Conservation (phyloP, 2,888 invertebrate genomes). For the Eupeodes luniger region DNA sequence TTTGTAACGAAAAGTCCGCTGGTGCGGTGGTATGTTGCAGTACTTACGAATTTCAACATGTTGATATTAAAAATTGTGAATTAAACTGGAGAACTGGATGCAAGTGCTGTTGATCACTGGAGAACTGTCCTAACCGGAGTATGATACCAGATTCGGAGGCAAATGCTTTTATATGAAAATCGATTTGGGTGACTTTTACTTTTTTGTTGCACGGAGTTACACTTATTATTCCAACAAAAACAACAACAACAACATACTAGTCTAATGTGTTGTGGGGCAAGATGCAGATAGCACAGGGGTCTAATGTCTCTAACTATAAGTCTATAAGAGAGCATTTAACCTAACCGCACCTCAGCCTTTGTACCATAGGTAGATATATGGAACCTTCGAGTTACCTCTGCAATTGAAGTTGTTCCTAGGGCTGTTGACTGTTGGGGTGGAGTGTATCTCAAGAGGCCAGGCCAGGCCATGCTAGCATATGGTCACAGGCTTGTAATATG, state of each 20-base stretch:
- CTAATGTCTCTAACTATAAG: conserved; percentile 4
- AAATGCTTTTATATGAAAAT: conserved; percentile 75
- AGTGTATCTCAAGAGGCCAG: neutral
- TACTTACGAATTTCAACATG: conserved; percentile 82
- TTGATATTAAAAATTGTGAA: conserved; percentile 57
- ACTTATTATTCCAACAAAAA: neutral
- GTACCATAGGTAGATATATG: conserved; percentile 3
- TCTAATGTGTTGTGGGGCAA: conserved; percentile 45
- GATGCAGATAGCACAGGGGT: conserved; percentile 33
- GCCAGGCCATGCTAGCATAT: neutral
- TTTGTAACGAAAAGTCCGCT: neutral
- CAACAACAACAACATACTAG: too few relatives aligned
- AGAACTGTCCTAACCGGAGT: conserved; percentile 70
- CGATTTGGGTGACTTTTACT: conserved; percentile 71
- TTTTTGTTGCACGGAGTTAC: conserved; percentile 58
- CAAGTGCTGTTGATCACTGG: conserved; percentile 58
- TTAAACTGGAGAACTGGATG: conserved; percentile 63
- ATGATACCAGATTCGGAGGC: conserved; percentile 58
- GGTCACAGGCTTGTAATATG: conserved; percentile 9
- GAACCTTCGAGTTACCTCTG: conserved; percentile 43
- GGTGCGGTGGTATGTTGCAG: too few relatives aligned
- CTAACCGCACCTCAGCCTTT: conserved; percentile 62
- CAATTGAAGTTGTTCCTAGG: conserved; percentile 52
- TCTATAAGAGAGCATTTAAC: conserved; percentile 56
- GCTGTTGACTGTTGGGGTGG: conserved; percentile 37